Conservation (phyloP, 1,140 invertebrate genomes). For the Hyposmocoma kahamanoa region DNA sequence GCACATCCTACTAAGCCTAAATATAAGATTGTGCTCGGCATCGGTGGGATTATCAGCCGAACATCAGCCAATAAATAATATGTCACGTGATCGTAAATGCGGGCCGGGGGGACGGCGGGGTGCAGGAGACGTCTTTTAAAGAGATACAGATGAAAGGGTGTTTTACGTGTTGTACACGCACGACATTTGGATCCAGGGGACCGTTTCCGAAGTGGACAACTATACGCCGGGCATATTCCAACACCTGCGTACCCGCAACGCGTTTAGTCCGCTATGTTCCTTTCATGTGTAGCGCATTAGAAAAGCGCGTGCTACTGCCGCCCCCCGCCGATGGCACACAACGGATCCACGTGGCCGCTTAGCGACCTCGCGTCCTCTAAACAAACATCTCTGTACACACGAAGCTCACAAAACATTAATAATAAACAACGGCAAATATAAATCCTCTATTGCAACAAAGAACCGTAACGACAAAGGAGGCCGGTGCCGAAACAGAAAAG, state of each 20-base stretch:
- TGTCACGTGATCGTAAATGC: conserved; percentile 56
- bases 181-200: too few relatives aligned
- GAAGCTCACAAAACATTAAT: conserved; percentile 52
- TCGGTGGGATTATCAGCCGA: conserved; percentile 56
- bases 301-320: conserved; percentile 17
- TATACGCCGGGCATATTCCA: neutral
- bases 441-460: conserved; percentile 52
- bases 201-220: too few relatives aligned
- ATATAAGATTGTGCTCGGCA: conserved; percentile 49
- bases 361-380: conserved; percentile 43
- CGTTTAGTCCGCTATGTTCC: too few relatives aligned
- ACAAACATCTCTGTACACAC: conserved; percentile 44
- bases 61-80: conserved; percentile 60
- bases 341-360: conserved; percentile 34
- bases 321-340: conserved; percentile 48
- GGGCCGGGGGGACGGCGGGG: conserved; percentile 18
- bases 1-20: conserved; percentile 56
- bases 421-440: conserved; percentile 64
- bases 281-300: too few relatives aligned
- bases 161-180: too few relatives aligned
- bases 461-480: conserved; percentile 41
- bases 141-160: too few relatives aligned
- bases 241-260: neutral
- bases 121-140: too few relatives aligned
- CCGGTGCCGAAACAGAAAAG: conserved; percentile 47